Base-by-base conservation (phyloP, 1,140 invertebrate species). In the Pseudomyrmex flavicornis region DNA sequence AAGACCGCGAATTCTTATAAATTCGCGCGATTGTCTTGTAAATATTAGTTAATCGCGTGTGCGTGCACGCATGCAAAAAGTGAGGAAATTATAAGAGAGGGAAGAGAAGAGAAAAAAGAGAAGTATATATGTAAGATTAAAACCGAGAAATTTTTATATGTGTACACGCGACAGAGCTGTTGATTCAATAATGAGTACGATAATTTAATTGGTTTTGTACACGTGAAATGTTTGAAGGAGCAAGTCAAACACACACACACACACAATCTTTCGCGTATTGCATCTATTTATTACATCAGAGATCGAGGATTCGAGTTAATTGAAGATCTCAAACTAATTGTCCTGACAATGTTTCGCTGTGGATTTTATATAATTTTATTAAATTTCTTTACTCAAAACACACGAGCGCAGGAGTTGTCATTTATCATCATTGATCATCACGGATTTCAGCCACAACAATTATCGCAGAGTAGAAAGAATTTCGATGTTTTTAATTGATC, bases 41-140 rank as follows among this genome's bases (percentile, higher is more conserved):
- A 85, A 90, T 90, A 80, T 68, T 88, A 88, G 83, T 88, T 90
- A 88, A 88, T 80, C 83, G 58, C 76, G 83, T 35, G 56, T 90
- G 70, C 35, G 35, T 7, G 35, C 35, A 88, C 56, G 58, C 83
- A 77, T 59, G 35, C 5, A 7, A 83, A 22, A 61, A 58, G 44
- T 52, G 54, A 73, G 69, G 26, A 63, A 82, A 87, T 80, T 79
- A 70, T 77, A 63, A 82, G 50, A 62, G 63, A 61, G 15, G 26
- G 56, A 15, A 17, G 17, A 58, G n/a, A 17, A 46, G 46, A 52
- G 5, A 48, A 79, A 20, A 58, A 58, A 48, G 50, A 58, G n/a
- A n/a, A 62, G 1, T 35, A 35, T 35, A 35, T 35, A 35, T 35
- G 35, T 7, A 35, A 35, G 35, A 35, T 35, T 35, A 7, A 54